Percentiles rank a stretch among this genome's conserved stretches.
phyloP scores from a whole-genome alignment of 2,113 vertebrate species.

The Eretmochelys imbricata region DNA sequence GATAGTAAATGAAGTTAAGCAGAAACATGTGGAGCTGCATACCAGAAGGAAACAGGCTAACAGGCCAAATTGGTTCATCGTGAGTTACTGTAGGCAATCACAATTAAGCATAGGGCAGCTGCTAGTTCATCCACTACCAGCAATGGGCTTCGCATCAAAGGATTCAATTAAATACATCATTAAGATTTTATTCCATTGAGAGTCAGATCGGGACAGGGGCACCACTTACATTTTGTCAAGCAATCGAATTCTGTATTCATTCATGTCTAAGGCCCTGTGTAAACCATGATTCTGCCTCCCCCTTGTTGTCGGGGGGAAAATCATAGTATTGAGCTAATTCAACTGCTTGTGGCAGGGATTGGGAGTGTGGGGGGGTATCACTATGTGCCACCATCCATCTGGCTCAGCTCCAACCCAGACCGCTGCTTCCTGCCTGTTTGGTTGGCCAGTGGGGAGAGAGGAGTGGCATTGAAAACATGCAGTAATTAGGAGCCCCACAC shows the following conservation, averaged over 20 bases:
- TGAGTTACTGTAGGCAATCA: neutral
- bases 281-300: neutral
- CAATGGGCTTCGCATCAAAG: neutral
- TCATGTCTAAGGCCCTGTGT: neutral
- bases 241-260: neutral
- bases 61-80: neutral
- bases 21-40: neutral
- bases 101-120: slow-evolving; percentile 13
- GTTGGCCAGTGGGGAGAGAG: neutral
- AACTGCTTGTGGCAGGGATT: neutral
- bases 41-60: neutral
- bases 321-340: neutral
- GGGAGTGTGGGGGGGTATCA: neutral
- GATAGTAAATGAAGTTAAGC: neutral
- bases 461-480: neutral
- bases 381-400: neutral
- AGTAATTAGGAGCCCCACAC: neutral
- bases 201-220: slow-evolving; percentile 17
- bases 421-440: neutral
- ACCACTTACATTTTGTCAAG: neutral
- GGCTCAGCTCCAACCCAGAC: neutral
- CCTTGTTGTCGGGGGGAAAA: neutral
- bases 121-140: neutral
- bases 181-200: slow-evolving; percentile 8
- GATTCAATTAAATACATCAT: slow-evolving; percentile 52